Percentiles rank a stretch among this genome's conserved stretches.
Evolutionary conservation across 2,888 invertebrate genomes (phyloP).

Genomic region (Eurytoma californica): DNA sequence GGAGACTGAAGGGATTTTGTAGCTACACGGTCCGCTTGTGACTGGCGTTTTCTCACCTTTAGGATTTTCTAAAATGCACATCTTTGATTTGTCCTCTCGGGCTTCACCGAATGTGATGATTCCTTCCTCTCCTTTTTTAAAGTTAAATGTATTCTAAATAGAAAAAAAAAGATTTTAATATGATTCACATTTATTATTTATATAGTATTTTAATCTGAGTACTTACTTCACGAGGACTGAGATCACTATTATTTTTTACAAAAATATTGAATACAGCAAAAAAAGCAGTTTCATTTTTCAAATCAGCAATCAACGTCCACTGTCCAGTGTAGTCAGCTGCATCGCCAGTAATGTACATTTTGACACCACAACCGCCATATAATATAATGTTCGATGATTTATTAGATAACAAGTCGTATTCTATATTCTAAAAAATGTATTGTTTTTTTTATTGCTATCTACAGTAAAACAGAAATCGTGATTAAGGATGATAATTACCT

Average conservation of each 20-base stretch:
- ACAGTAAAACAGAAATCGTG: background rate
- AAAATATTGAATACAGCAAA: background rate
- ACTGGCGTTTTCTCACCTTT: constrained; percentile 58
- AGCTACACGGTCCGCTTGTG: constrained; percentile 57
- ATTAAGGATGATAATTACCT: constrained; percentile 32
- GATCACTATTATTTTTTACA: constrained; percentile 23
- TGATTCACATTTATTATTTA: too few species aligned
- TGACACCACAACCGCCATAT: constrained; percentile 43
- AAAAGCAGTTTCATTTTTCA: constrained; percentile 37
- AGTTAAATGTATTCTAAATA: constrained; percentile 2
- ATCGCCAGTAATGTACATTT: constrained; percentile 11
- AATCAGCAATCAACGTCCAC: constrained; percentile 52
- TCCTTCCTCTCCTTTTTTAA: constrained; percentile 38
- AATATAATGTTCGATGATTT: constrained; percentile 3
- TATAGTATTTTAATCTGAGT: background rate
- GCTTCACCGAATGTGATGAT: background rate
- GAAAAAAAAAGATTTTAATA: too few species aligned
- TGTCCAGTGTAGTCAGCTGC: constrained; percentile 23
- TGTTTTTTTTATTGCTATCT: background rate
- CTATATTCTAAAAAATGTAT: constrained; percentile 8
- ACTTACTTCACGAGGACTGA: constrained; percentile 35
- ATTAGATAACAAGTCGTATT: constrained; percentile 10
- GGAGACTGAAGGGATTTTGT: constrained; percentile 59
- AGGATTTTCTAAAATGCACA: constrained; percentile 63
- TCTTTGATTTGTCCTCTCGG: background rate